Conservation (phyloP, 2,797 vertebrate species). For the Trematomus bernacchii region DNA sequence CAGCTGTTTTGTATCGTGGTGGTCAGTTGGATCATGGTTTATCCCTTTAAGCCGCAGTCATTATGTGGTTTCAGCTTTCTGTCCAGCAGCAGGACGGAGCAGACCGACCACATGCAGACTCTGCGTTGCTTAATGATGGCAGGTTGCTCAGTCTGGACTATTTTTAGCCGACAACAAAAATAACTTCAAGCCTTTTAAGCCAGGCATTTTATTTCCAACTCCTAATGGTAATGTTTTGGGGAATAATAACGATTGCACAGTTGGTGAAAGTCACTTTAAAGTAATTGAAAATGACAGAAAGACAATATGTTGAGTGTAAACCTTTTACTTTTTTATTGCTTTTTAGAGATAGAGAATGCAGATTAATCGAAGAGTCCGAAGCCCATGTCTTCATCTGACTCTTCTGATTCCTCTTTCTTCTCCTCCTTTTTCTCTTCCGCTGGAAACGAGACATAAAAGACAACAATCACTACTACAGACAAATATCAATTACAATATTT, state of each 20-base stretch:
- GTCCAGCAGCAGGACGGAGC: slow-evolving; percentile 1
- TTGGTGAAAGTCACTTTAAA: not conserved
- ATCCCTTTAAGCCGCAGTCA: slow-evolving; percentile 10
- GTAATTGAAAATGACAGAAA: slow-evolving; percentile 14
- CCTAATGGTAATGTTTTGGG: not conserved
- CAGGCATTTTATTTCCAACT: slow-evolving; percentile 8
- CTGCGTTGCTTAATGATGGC: slow-evolving; percentile 37
- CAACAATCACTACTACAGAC: slow-evolving; percentile 4
- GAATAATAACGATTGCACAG: not conserved
- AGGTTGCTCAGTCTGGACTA: not conserved
- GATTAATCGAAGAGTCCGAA: slow-evolving; percentile 91
- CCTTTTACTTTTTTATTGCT: slow-evolving; percentile 87
- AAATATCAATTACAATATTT: not conserved
- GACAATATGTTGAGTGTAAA: slow-evolving; percentile 59
- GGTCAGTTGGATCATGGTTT: not conserved
- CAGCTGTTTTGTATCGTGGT: not conserved
- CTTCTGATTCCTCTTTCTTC: slow-evolving; percentile 91
- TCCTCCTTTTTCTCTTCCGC: slow-evolving; percentile 92
- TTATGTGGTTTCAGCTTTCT: slow-evolving; percentile 38
- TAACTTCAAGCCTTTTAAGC: slow-evolving; percentile 6
- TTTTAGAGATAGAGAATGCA: slow-evolving; percentile 73
- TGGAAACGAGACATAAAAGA: slow-evolving; percentile 56
- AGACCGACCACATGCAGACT: slow-evolving; percentile 38
- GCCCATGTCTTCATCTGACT: slow-evolving; percentile 91
- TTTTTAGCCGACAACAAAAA: slow-evolving; percentile 31